Percentiles rank a stretch among this genome's conserved stretches.
Conservation (phyloP, 2,113 vertebrate species). For the Sander vitreus region DNA sequence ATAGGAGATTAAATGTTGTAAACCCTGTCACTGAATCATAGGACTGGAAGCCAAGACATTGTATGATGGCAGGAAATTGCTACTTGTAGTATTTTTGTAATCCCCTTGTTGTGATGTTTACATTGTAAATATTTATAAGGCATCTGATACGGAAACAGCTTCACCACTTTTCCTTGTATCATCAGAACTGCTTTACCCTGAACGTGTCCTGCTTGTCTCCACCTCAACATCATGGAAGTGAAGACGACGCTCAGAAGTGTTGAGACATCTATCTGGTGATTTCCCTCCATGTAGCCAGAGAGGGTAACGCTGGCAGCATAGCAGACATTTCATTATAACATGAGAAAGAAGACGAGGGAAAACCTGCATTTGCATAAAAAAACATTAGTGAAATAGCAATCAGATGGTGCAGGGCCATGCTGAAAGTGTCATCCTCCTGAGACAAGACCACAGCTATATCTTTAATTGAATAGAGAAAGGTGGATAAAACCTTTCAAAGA, state of each 20-base stretch:
- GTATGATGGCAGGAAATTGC: conserved; percentile 6
- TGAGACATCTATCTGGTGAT: conserved; percentile 35
- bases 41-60: neutral
- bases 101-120: conserved; percentile 44
- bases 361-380: conserved; percentile 78
- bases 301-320: conserved; percentile 25
- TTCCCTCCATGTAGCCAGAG: conserved; percentile 25
- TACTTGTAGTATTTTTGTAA: conserved; percentile 25
- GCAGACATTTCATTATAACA: conserved; percentile 57
- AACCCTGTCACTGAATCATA: conserved; percentile 5
- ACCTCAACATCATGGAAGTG: conserved; percentile 5
- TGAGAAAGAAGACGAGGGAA: conserved; percentile 38
- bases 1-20: neutral
- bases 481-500: conserved; percentile 58
- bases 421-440: conserved; percentile 63
- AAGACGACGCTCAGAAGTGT: conserved; percentile 18
- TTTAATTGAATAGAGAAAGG: conserved; percentile 74
- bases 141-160: neutral
- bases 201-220: conserved; percentile 27
- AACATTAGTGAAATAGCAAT: conserved; percentile 71
- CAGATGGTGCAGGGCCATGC: conserved; percentile 58
- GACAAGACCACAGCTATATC: conserved; percentile 57
- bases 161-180: conserved; percentile 30
- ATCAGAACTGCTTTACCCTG: conserved; percentile 13
- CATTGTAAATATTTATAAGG: conserved; percentile 40